phyloP scores from a whole-genome alignment of 2,888 invertebrate genomes.

The Eutolmus rufibarbis region DNA sequence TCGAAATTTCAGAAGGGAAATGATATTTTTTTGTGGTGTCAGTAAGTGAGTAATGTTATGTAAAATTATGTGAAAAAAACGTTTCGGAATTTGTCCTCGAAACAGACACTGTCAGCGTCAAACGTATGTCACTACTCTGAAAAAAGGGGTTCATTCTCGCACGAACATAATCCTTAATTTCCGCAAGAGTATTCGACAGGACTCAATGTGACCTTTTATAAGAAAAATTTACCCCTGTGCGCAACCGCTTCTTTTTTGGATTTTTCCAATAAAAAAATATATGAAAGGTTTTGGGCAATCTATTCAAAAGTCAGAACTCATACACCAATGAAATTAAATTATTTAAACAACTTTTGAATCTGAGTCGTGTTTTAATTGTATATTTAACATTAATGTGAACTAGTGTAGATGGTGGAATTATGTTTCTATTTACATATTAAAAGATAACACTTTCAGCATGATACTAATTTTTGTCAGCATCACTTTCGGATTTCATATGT shows the following conservation, averaged over 20 bases:
- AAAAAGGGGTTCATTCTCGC: background rate
- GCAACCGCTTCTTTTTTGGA: background rate
- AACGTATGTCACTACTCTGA: background rate
- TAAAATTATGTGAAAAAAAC: background rate
- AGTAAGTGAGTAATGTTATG: constrained; percentile 18
- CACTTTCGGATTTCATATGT: too few species aligned
- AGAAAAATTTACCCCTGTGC: background rate
- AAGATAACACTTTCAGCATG: too few species aligned
- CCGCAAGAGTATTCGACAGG: background rate
- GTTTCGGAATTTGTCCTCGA: constrained; percentile 19
- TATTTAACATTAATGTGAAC: too few species aligned
- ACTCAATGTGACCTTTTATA: background rate
- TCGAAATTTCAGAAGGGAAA: constrained; percentile 34
- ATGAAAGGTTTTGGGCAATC: background rate
- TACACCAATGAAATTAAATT: background rate
- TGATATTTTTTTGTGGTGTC: constrained; percentile 32
- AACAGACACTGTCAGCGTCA: constrained; percentile 7
- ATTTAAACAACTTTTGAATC: background rate
- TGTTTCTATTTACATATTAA: too few species aligned
- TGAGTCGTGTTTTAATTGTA: background rate
- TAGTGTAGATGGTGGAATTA: too few species aligned
- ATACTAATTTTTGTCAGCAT: too few species aligned
- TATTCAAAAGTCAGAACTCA: background rate
- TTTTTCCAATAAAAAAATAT: background rate
- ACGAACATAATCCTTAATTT: background rate